A percentile compares a stretch with the other conserved stretches of the same genome.
Conservation (phyloP, 1,140 invertebrate genomes). For the Ectropis grisescens region DNA sequence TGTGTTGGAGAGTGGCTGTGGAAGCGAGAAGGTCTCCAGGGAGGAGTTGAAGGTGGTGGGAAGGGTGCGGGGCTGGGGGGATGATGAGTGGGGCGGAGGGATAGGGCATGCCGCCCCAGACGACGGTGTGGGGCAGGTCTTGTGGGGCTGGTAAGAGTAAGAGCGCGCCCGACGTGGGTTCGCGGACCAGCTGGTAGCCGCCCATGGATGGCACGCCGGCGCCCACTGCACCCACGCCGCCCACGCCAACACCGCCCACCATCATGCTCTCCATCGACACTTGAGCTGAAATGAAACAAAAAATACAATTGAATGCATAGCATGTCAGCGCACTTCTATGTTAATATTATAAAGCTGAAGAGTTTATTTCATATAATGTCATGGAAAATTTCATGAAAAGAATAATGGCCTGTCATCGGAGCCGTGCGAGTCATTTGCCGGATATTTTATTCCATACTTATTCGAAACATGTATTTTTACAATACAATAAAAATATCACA, state of each 20-base stretch:
- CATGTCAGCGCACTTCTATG: no score
- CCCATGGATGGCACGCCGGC: constrained; percentile 40
- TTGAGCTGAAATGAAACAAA: constrained; percentile 64
- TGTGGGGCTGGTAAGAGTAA: constrained; percentile 80
- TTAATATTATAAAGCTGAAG: no score
- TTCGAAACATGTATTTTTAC: no score
- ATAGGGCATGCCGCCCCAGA: constrained; percentile 78
- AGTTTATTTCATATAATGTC: no score
- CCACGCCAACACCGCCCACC: constrained; percentile 63
- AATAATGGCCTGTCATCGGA: no score
- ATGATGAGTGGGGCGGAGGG: constrained; percentile 73
- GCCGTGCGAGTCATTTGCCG: no score
- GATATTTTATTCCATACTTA: no score
- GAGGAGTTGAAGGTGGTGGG: constrained; percentile 73
- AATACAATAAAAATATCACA: no score
- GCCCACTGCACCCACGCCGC: constrained; percentile 65
- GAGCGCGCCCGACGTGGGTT: constrained; percentile 84
- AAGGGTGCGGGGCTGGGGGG: constrained; percentile 74
- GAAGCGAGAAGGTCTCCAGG: constrained; percentile 69
- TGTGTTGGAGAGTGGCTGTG: constrained; percentile 69
- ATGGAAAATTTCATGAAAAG: no score
- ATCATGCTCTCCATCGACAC: constrained; percentile 79
- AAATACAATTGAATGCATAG: neutral
- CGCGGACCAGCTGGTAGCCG: constrained; percentile 82
- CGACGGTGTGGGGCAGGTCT: constrained; percentile 83